Evolutionary conservation across 1,140 invertebrate species (phyloP), one percentile per base, ranked within the genome.

Genomic region (Drosophila mauritiana): DNA sequence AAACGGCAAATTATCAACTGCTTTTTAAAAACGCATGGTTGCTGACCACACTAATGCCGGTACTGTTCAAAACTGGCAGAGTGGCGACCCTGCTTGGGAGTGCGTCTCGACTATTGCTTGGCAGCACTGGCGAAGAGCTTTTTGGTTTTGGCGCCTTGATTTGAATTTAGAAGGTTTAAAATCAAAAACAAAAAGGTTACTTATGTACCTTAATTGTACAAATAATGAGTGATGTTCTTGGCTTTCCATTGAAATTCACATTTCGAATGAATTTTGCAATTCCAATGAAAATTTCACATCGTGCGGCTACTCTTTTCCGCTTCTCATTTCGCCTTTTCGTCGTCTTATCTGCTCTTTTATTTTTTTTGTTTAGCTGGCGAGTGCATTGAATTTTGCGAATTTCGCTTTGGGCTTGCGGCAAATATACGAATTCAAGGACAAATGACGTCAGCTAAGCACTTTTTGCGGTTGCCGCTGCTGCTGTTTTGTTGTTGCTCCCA

Each of bases 371-470:
- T 39, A 31, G 15, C 39, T 37, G 17, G 31, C 58, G 79, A 90
- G 81, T 86, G 83, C 83, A 86, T 83, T 86, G 83, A 86, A 88
- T 86, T 90, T 90, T 77, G 85, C 48, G 64, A 81, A 68, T 80
- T 84, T 83, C 59, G 64, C 58, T 89, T 89, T 80, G 70, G 57
- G 69, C 77, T 89, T 72, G 59, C 67, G 69, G 84, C 80, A 83
- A 88, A 89, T 80, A 85, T 64, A 85, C 73, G 74, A 89, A 59
- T 90, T 90, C 85, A 90, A 90, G 86, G 86, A 90, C 86, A 90
- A 82, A 83, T 90, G 86, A 90, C 86, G 86, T 90, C 86, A 90
- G 75, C 79, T 77, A 89, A 88, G 74, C 80, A 82, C 78, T 88
- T 84, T 83, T 76, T 58, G 63, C 65, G 54, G 17, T 59, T 22